phyloP scores from a whole-genome alignment of 2,113 vertebrate genomes.

The Ophthalmolycus amberensis region DNA sequence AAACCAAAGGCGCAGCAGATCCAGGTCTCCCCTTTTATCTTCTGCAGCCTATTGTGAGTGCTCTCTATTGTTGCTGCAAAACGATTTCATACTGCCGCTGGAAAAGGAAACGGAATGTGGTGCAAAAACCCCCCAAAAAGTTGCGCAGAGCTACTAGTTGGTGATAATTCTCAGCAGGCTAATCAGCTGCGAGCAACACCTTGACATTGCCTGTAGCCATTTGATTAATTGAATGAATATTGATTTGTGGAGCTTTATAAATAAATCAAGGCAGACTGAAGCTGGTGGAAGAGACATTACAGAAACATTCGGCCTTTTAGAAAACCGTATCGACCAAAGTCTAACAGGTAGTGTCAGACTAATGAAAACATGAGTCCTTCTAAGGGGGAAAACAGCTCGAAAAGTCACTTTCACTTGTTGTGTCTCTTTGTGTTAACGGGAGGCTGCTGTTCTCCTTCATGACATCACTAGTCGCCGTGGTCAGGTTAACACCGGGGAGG shows the following conservation, averaged over 20 bases:
- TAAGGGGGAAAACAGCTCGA: background rate
- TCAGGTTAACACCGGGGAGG: constrained; percentile 34
- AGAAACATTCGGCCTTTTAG: constrained; percentile 8
- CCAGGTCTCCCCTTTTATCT: too few species aligned
- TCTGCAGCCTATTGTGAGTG: too few species aligned
- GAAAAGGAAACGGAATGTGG: background rate
- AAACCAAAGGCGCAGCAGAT: too few species aligned
- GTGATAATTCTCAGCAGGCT: background rate
- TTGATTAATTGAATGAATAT: background rate
- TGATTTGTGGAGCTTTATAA: constrained; percentile 2
- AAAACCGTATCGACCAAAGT: background rate
- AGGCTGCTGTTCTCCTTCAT: constrained; percentile 10
- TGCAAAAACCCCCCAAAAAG: background rate
- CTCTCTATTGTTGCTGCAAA: too few species aligned
- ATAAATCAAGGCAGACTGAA: constrained; percentile 6
- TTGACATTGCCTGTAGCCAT: background rate
- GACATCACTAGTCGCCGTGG: background rate
- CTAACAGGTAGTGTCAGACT: background rate
- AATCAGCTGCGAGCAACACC: background rate
- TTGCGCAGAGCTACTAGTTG: background rate
- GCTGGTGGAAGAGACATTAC: background rate
- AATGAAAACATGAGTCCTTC: background rate
- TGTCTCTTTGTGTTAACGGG: background rate
- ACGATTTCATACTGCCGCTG: background rate
- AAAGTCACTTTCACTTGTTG: background rate